A percentile compares a stretch with the other conserved stretches of the same genome.
These are phyloP conservation scores for Eupleurogrammus muticus DNA, from an alignment of 2,797 vertebrate genomes.

Conservation along the genomic window DNA sequence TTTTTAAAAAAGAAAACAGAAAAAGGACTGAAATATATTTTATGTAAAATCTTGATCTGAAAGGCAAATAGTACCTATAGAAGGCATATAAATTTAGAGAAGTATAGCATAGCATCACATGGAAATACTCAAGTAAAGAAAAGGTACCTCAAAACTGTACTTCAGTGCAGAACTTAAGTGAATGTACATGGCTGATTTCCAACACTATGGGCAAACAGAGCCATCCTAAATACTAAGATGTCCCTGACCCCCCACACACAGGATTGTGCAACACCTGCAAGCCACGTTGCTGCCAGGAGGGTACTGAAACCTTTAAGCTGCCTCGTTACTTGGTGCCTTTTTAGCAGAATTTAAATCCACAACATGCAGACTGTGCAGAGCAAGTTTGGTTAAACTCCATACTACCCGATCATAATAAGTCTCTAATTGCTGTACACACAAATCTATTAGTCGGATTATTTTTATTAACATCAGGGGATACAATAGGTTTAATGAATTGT, in stretches of 20 bases:
- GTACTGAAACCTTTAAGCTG: slow-evolving; percentile 1
- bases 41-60: too few relatives aligned
- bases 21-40: too few relatives aligned
- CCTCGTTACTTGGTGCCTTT: not conserved
- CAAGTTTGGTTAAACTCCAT: not conserved
- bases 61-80: too few relatives aligned
- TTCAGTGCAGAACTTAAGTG: too few relatives aligned
- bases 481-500: not conserved
- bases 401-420: not conserved
- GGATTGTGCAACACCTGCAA: slow-evolving; percentile 53
- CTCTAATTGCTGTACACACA: not conserved
- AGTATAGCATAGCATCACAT: too few relatives aligned
- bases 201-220: too few relatives aligned
- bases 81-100: too few relatives aligned
- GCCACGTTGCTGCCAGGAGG: slow-evolving; percentile 41
- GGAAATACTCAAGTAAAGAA: too few relatives aligned
- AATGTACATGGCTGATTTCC: too few relatives aligned
- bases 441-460: too few relatives aligned
- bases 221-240: not conserved
- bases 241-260: not conserved
- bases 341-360: not conserved
- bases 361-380: not conserved
- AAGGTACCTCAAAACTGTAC: too few relatives aligned
- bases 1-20: too few relatives aligned
- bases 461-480: not conserved